Evolutionary conservation across 1,140 invertebrate genomes (phyloP), one percentile per base, ranked within the genome.

Genomic region (Cydia fagiglandana): DNA sequence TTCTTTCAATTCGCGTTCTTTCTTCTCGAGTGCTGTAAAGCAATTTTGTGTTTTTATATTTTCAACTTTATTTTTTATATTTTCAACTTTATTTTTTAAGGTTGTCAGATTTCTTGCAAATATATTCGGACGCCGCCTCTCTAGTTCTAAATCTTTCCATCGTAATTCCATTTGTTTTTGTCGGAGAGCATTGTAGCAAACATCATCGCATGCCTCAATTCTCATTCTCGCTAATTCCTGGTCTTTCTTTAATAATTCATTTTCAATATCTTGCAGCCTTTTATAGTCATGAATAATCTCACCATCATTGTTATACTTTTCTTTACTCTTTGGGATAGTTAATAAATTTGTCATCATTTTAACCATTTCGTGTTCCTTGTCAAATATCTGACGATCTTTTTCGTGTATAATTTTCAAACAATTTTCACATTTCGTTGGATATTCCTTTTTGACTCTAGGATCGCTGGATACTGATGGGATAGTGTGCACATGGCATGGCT

Each of bases 61-160:
- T 24, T 24, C 9, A 24, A 24, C 7, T 24, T 61, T 61, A 20
- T 61, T 7, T 10, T 61, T 61, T 24, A 10, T 61, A 0, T 24
- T 5, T 24, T 24, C 9, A 24, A 24, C 7, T 24, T 61, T 61
- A 20, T 53, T 24, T 24, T 24, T 61, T 61, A 61, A 24, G 15
- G 24, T 24, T 61, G 17, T 61, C n/a, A 61, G 20, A 1, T 61
- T 24, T 10, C 20, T 61, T 12, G 1, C 9, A 17, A 61, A 61
- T 61, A 24, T 24, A 61, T 61, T 61, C 20, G 56, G 2, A 20
- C 56, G 56, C 15, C 7, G 17, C 56, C 56, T 61, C 4, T 61
- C 56, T 61, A 61, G 20, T 61, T 61, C 56, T 2, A 61, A 61
- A 17, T 61, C 56, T n/a, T 61, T 61, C 56, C 56, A 61, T 24